Evolutionary conservation across 2,797 vertebrate species (phyloP), one percentile per base, ranked within the genome.

Genomic region (Anabas testudineus): DNA sequence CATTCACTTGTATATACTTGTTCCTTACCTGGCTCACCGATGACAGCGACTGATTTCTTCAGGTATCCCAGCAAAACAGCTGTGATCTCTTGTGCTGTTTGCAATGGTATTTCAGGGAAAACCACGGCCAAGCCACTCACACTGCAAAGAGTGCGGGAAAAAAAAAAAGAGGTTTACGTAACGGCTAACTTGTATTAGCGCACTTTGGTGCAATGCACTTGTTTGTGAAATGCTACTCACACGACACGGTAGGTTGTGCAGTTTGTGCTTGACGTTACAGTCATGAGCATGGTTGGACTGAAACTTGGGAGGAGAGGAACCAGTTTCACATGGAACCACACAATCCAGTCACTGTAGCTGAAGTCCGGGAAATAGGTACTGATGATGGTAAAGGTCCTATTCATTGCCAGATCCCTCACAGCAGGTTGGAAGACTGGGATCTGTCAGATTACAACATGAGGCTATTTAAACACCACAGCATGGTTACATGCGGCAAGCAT

Each of bases 211-310:
- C 16, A 21, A 21, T 12, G 24, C 26, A 15, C 7, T n/a, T 8
- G 55, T 60, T 21, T 7, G 10, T 45, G 2, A 30, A 19, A 36
- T 15, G 7, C 5, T 18, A 84, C 87, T 82, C 62, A 90, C 90
- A 90, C 72, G 16, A 87, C 57, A 6, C 53, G 78, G 66, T 87
- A 91, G 54, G 84, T 71, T 37, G 67, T 85, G 76, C 90, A 91
- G 62, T 43, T 83, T 5, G 73, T 24, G 8, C 24, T 4, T 43
- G 67, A 52, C 19, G 65, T 74, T 48, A 60, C 67, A 7, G 2
- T 60, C 37, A 32, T 16, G 66, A 91, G 80, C 90, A 91, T 89
- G 42, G 32, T 6, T 21, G 72, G 32, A 10, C 18, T 81, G 68
- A 88, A 85, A 73, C 88, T 85, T 28, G 82, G 52, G 4, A 91